Evolutionary conservation across 2,888 invertebrate species (phyloP).

Genomic region (Ophioninae sp.): DNA sequence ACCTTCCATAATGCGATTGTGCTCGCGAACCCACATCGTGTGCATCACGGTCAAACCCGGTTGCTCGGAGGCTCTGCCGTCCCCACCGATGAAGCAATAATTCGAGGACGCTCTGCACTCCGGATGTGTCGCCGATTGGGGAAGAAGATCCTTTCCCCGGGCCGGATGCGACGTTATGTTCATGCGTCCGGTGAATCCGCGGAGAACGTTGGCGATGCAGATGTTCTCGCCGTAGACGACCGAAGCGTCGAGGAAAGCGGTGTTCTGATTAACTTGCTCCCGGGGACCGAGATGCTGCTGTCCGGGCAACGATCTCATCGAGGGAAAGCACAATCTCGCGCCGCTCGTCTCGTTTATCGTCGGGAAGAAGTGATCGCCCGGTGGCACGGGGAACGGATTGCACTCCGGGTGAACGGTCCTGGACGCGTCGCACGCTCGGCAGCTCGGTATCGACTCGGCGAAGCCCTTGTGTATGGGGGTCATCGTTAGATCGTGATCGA

Average conservation of each 20-base stretch:
- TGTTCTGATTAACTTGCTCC: slow-evolving; percentile 97
- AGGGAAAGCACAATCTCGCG: slow-evolving; percentile 93
- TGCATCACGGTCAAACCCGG: slow-evolving; percentile 94
- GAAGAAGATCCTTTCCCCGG: slow-evolving; percentile 90
- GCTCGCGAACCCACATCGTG: slow-evolving; percentile 93
- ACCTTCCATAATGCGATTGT: slow-evolving; percentile 92
- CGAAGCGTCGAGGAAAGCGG: slow-evolving; percentile 93
- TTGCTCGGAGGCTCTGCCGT: slow-evolving; percentile 95
- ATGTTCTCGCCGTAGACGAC: slow-evolving; percentile 95
- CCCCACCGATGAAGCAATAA: slow-evolving; percentile 93
- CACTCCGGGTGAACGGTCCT: slow-evolving; percentile 96
- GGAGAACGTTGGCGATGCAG: slow-evolving; percentile 89
- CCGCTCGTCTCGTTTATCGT: slow-evolving; percentile 92
- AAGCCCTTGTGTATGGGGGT: slow-evolving; percentile 96
- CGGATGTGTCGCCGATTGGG: slow-evolving; percentile 89
- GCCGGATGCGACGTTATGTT: slow-evolving; percentile 90
- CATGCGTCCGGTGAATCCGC: slow-evolving; percentile 90
- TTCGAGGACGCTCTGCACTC: slow-evolving; percentile 94
- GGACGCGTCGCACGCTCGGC: slow-evolving; percentile 93
- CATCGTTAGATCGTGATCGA: slow-evolving; percentile 97
- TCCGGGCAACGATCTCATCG: slow-evolving; percentile 96
- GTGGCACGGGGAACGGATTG: slow-evolving; percentile 94
- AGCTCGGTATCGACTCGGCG: slow-evolving; percentile 94
- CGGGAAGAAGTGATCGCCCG: slow-evolving; percentile 94
- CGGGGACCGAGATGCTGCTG: slow-evolving; percentile 93